Percentiles rank a stretch among this genome's conserved stretches.
Evolutionary conservation across 2,888 invertebrate genomes (phyloP).

Genomic region (Trisateles emortualis): DNA sequence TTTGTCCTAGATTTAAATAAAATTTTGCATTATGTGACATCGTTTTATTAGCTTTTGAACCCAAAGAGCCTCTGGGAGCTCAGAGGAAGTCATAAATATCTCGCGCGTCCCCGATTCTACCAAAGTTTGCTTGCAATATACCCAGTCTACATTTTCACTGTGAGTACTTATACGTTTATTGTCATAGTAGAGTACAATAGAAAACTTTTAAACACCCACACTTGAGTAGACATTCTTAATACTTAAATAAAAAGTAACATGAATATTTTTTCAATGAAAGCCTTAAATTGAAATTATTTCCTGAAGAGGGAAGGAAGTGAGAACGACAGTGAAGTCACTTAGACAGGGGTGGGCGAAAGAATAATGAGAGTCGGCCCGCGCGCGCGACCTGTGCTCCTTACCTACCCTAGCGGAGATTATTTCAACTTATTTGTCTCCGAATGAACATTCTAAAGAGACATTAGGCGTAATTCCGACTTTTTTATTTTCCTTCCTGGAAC

Average conservation of each 20-base stretch:
- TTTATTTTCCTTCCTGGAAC: conserved; percentile 55
- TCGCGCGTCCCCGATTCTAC: conserved; percentile 72
- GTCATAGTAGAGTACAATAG: conserved; percentile 47
- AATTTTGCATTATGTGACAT: conserved; percentile 70
- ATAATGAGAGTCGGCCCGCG: conserved; percentile 68
- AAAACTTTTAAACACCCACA: conserved; percentile 49
- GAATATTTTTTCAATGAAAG: conserved; percentile 67
- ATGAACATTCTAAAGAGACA: conserved; percentile 61
- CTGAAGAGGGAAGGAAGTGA: conserved; percentile 74
- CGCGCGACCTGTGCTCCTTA: conserved; percentile 55
- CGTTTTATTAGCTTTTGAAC: conserved; percentile 78
- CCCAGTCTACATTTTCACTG: conserved; percentile 52
- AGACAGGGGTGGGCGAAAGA: conserved; percentile 69
- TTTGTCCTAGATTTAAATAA: conserved; percentile 57
- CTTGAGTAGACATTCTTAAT: conserved; percentile 26
- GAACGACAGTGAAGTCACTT: conserved; percentile 77
- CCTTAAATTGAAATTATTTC: conserved; percentile 75
- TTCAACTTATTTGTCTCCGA: conserved; percentile 73
- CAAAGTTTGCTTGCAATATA: conserved; percentile 71
- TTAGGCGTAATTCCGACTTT: conserved; percentile 60
- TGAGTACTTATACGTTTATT: conserved; percentile 54
- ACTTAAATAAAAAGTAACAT: conserved; percentile 54
- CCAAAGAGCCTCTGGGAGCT: conserved; percentile 66
- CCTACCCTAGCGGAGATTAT: conserved; percentile 62
- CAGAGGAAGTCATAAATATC: conserved; percentile 78